Evolutionary conservation across 2,888 invertebrate species (phyloP).

Genomic region (Subacronicta megacephala): DNA sequence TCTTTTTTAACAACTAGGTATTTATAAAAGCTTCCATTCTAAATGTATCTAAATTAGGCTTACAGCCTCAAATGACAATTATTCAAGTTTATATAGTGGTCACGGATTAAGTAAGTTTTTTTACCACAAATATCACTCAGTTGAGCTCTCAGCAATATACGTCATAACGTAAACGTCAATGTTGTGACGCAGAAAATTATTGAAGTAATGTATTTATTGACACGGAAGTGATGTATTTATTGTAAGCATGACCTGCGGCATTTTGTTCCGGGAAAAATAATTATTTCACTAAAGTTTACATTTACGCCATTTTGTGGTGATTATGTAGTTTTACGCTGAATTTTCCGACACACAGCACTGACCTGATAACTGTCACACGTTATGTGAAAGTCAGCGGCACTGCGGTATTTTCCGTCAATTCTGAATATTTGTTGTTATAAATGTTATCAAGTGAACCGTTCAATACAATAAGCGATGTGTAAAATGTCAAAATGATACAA

Average conservation of each 20-base stretch:
- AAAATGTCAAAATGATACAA: no score
- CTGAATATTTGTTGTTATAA: background rate
- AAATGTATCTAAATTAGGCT: no score
- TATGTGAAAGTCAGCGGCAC: conserved; percentile 2
- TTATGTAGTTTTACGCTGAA: conserved; percentile 5
- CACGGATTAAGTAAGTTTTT: conserved; percentile 39
- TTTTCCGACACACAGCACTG: conserved; percentile 3
- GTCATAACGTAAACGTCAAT: conserved; percentile 39
- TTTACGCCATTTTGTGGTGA: background rate
- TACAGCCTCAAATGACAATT: no score
- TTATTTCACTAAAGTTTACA: background rate
- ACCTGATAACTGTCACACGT: conserved; percentile 1
- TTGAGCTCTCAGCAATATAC: conserved; percentile 8
- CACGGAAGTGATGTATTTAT: conserved; percentile 26
- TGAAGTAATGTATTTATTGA: conserved; percentile 37
- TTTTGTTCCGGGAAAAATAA: conserved; percentile 11
- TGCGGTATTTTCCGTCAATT: conserved; percentile 15
- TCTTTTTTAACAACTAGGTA: no score
- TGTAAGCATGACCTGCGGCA: conserved; percentile 7
- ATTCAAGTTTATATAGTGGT: conserved; percentile 13
- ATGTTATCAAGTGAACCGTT: background rate
- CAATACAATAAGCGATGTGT: background rate
- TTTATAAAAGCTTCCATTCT: no score
- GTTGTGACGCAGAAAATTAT: conserved; percentile 20
- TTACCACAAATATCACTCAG: conserved; percentile 19